Conservation (phyloP, 2,888 invertebrate species). For the Melanotus villosus region DNA sequence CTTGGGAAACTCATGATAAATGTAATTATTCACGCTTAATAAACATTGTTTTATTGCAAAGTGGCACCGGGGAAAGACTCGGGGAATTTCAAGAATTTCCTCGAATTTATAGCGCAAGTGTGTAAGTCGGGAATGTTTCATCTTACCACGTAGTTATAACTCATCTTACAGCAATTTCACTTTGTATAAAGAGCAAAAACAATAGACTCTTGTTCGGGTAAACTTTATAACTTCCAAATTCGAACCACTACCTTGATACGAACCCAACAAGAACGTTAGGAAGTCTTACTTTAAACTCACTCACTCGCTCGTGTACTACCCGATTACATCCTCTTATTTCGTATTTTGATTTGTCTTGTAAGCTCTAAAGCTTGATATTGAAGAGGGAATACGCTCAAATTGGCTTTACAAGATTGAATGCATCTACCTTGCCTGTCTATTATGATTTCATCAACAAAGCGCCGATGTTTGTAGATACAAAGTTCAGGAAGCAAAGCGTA, state of each 20-base stretch:
- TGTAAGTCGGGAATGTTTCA: slow-evolving; percentile 49
- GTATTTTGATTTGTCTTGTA: too few relatives aligned
- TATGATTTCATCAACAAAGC: background rate
- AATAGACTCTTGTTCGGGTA: slow-evolving; percentile 18
- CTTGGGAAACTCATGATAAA: slow-evolving; percentile 36
- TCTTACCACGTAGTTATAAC: slow-evolving; percentile 49
- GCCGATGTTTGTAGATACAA: background rate
- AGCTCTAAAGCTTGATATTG: too few relatives aligned
- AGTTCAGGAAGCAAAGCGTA: background rate
- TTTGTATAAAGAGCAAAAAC: slow-evolving; percentile 39
- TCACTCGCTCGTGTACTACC: too few relatives aligned
- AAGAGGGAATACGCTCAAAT: too few relatives aligned
- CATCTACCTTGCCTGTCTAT: too few relatives aligned
- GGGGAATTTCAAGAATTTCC: slow-evolving; percentile 42
- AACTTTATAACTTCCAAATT: slow-evolving; percentile 27
- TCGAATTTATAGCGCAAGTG: slow-evolving; percentile 44
- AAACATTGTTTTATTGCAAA: slow-evolving; percentile 46
- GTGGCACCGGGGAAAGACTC: slow-evolving; percentile 31
- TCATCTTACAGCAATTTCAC: slow-evolving; percentile 46
- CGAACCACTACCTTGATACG: slow-evolving; percentile 7
- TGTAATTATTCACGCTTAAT: slow-evolving; percentile 43
- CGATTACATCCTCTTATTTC: too few relatives aligned
- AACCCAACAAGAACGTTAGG: too few relatives aligned
- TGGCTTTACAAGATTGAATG: too few relatives aligned
- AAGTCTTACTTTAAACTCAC: too few relatives aligned